Base-by-base conservation (phyloP, 2,888 invertebrate genomes). In the Eristalis intricaria region DNA sequence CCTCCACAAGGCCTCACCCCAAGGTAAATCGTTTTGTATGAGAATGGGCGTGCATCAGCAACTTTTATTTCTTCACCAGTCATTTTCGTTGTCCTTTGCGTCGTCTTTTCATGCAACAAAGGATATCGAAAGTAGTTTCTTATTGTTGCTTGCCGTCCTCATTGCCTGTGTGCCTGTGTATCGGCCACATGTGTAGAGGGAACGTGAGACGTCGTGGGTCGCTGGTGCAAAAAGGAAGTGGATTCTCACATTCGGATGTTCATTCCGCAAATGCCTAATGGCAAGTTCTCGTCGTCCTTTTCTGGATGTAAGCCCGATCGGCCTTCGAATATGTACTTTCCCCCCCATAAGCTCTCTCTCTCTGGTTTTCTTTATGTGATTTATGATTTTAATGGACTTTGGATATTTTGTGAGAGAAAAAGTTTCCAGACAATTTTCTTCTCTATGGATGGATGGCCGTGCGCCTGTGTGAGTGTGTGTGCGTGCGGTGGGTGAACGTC, bases 321-420 rank as follows among this genome's bases (percentile, higher is more conserved):
- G 26, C 32, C 32, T 32, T 32, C 32, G 32, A 32, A 4, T 10
- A 32, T 56, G 56, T 19, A 19, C 56, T n/a, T 22, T 22, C 5
- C 5, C 10, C 2, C 2, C 60, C 58, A 2, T 26, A 3, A 1
- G 26, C 60, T 13, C 22, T 15, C 23, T 29, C 60, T 32, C 13
- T 1, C n/a, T 50, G 50, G 19, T 19, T n/a, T 19, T 50, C 50
- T 74, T 75, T 71, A 50, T 77, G 83, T 83, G 83, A 83, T 83
- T 83, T 83, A 83, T 83, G 83, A 83, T 83, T 83, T 83, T 83
- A 83, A 83, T 83, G 83, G 83, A 83, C 83, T 83, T 78, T 78
- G 71, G 83, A 65, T 64, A 73, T 76, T 66, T 83, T 64, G 60
- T 60, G 43, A 43, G 76, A 35, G 61, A 73, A 83, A 77, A 83